A percentile compares a stretch with the other conserved stretches of the same genome.
phyloP scores from a whole-genome alignment of 1,140 invertebrate species.

The Hydropsyche tenuis region DNA sequence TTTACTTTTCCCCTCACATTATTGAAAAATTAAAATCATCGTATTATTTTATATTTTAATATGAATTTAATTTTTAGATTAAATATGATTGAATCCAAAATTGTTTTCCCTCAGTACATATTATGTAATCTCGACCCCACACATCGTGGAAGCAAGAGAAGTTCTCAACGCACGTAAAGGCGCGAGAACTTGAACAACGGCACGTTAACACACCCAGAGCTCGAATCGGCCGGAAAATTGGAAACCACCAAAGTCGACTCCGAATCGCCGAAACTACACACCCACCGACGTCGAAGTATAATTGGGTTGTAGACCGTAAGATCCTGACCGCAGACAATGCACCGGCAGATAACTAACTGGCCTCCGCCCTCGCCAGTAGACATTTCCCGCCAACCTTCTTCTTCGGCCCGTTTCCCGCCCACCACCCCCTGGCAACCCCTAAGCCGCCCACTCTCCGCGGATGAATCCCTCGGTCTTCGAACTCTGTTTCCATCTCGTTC shows the following conservation, averaged over 20 bases:
- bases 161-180: no score
- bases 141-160: no score
- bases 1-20: background rate
- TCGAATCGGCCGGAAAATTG: slow-evolving; percentile 18
- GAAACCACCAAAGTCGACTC: slow-evolving; percentile 11
- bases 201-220: no score
- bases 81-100: background rate
- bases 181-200: no score
- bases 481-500: background rate
- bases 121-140: no score
- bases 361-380: slow-evolving; percentile 11
- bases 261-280: background rate
- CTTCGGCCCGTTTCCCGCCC: background rate
- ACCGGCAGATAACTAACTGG: slow-evolving; percentile 39
- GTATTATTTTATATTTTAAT: no score
- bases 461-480: background rate
- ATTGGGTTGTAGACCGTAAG: slow-evolving; percentile 42
- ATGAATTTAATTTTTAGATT: no score
- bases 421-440: background rate
- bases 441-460: background rate
- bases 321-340: slow-evolving; percentile 40
- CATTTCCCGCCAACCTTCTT: background rate
- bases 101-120: no score
- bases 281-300: slow-evolving; percentile 19
- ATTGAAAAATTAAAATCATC: no score